Evolutionary conservation across 2,888 invertebrate genomes (phyloP).

Genomic region (Stomorhina lunata): DNA sequence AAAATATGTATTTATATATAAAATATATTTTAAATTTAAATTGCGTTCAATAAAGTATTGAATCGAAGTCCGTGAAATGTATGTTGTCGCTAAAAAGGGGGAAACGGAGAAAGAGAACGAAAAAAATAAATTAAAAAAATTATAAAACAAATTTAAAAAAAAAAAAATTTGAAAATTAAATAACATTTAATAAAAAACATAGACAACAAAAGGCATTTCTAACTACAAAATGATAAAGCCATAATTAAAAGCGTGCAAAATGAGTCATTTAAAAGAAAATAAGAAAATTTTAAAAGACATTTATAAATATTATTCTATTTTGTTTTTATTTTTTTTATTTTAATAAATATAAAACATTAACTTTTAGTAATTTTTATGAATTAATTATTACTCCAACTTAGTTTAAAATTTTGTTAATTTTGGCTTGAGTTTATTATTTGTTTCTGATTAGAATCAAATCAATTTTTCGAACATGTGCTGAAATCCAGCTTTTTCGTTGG

Average conservation of each 20-base stretch:
- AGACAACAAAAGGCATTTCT: neutral
- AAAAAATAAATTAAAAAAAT: conserved; percentile 39
- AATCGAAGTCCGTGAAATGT: conserved; percentile 73
- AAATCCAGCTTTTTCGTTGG: no score
- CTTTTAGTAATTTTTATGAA: no score
- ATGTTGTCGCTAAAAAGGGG: conserved; percentile 72
- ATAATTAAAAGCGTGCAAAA: conserved; percentile 25
- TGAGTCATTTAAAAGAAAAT: neutral
- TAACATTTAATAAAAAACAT: neutral
- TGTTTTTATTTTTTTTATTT: neutral
- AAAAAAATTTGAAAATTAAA: neutral
- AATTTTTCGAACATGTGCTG: no score
- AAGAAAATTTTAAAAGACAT: conserved; percentile 44
- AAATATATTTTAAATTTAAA: conserved; percentile 43
- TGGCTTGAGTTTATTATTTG: no score
- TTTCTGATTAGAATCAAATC: no score
- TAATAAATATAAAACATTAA: neutral
- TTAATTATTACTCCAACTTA: no score
- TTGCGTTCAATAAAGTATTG: conserved; percentile 65
- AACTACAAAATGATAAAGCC: neutral
- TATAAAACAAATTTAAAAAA: conserved; percentile 13
- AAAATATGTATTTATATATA: conserved; percentile 45
- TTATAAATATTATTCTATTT: no score
- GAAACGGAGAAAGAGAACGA: conserved; percentile 61
- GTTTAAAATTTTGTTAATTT: no score